A percentile compares a stretch with the other conserved stretches of the same genome.
These are phyloP conservation scores for Drosophila jambulina DNA, from an alignment of 1,140 invertebrate species.

Conservation along the genomic window DNA sequence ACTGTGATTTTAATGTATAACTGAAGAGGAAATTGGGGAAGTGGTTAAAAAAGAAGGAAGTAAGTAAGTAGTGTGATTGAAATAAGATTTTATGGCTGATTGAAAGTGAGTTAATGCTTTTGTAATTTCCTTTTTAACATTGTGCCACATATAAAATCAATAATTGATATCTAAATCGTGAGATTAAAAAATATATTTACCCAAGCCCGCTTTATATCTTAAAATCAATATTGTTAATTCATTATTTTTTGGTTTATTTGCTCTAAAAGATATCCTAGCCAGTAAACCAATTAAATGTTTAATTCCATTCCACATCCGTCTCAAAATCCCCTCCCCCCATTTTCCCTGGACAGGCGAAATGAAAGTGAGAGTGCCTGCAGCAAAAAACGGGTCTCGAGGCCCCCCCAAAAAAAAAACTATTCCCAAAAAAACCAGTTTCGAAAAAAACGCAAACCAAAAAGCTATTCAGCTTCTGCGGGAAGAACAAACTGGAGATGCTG, in stretches of 20 bases:
- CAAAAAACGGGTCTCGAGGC: constrained; percentile 32
- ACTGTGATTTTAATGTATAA: constrained; percentile 26
- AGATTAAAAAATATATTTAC: not conserved
- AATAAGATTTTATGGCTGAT: constrained; percentile 11
- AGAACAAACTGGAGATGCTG: constrained; percentile 18
- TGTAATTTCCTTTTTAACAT: not conserved
- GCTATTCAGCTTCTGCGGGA: constrained; percentile 6
- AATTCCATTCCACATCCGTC: constrained; percentile 55
- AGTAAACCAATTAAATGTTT: constrained; percentile 39
- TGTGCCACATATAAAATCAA: not conserved
- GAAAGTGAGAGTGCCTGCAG: constrained; percentile 69
- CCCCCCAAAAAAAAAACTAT: constrained; percentile 30
- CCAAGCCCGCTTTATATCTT: not conserved
- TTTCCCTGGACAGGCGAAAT: constrained; percentile 36
- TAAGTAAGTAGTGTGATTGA: constrained; percentile 7
- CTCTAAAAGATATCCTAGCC: not conserved
- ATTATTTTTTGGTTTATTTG: not conserved
- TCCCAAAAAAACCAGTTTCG: constrained; percentile 38
- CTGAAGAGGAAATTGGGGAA: constrained; percentile 27
- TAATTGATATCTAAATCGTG: not conserved
- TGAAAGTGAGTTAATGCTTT: not conserved
- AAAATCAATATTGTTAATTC: constrained; percentile 1
- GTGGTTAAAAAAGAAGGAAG: constrained; percentile 11
- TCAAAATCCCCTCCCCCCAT: constrained; percentile 8
- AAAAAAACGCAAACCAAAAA: constrained; percentile 28